phyloP scores from a whole-genome alignment of 2,797 vertebrate species.

The Xenops minutus region DNA sequence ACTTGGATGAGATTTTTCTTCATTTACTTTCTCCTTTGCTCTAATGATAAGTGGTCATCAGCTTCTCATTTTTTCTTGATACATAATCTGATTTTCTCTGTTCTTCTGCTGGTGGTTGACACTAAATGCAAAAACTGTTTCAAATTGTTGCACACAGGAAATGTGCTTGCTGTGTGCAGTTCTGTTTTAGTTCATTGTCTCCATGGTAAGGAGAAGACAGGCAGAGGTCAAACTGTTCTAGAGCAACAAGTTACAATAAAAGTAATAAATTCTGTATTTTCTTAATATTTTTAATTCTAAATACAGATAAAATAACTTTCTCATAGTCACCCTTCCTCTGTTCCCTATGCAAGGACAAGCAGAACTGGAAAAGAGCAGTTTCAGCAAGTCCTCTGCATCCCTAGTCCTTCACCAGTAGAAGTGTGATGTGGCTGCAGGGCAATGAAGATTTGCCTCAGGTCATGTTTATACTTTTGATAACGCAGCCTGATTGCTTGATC shows the following conservation, averaged over 20 bases:
- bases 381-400: neutral
- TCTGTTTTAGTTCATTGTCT: neutral
- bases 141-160: neutral
- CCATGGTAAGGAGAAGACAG: neutral
- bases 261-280: neutral
- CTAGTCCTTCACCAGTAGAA: neutral
- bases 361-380: neutral
- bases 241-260: neutral
- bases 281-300: neutral
- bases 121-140: neutral
- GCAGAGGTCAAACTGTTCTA: neutral
- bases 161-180: neutral
- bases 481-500: no score
- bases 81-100: neutral
- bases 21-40: neutral
- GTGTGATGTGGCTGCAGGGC: accelerated
- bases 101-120: neutral
- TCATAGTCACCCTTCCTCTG: neutral
- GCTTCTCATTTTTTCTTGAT: neutral
- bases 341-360: neutral
- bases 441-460: neutral
- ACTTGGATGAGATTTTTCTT: neutral
- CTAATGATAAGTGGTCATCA: neutral
- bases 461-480: neutral
- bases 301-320: neutral